Evolutionary conservation across 2,888 invertebrate species (phyloP).

Genomic region (Rhagonycha lutea): DNA sequence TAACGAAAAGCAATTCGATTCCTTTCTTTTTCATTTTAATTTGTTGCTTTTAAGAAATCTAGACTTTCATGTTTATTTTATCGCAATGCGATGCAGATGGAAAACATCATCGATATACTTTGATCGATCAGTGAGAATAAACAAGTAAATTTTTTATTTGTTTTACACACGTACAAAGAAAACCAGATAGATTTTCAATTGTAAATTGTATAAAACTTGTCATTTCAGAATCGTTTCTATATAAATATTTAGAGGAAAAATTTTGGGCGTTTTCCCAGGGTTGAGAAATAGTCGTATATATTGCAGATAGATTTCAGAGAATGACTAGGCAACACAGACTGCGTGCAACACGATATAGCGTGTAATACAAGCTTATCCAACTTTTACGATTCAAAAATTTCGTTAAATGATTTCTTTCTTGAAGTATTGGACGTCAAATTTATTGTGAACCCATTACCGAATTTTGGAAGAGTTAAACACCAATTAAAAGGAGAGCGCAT

Average conservation of each 20-base stretch:
- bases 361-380: not conserved
- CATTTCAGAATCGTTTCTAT: not conserved
- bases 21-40: not conserved
- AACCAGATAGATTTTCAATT: not conserved
- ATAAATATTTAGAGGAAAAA: not conserved
- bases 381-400: not conserved
- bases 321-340: not conserved
- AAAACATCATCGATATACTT: not conserved
- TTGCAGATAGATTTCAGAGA: not conserved
- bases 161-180: not conserved
- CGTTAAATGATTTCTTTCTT: too few species aligned
- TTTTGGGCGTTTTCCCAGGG: not conserved
- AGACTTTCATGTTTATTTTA: not conserved
- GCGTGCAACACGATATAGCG: not conserved
- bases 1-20: too few species aligned
- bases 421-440: not conserved
- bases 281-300: not conserved
- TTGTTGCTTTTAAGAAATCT: not conserved
- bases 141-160: not conserved
- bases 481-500: slow-evolving; percentile 26
- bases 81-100: not conserved
- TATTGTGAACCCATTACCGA: not conserved
- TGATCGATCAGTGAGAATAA: not conserved
- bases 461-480: slow-evolving; percentile 3
- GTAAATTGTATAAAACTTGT: not conserved